Evolutionary conservation across 2,888 invertebrate species (phyloP).

Genomic region (Patella caerulea): DNA sequence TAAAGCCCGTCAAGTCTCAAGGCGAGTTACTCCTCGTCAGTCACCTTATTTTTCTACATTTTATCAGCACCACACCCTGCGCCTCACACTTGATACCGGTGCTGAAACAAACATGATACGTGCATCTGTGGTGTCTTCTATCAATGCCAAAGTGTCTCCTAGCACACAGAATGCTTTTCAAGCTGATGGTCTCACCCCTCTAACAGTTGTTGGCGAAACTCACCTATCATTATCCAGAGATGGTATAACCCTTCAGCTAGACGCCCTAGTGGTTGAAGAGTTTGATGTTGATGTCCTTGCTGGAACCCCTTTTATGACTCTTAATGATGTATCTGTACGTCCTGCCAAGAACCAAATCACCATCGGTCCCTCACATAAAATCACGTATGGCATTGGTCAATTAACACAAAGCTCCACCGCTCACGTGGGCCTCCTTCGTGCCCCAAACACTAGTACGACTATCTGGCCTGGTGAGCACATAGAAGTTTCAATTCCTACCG

Average conservation of each 20-base stretch:
- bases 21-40: no score
- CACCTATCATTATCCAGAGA: neutral
- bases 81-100: neutral
- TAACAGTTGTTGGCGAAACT: neutral
- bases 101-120: neutral
- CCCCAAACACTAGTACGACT: no score
- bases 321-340: neutral
- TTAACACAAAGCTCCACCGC: no score
- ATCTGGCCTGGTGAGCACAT: no score
- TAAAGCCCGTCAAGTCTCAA: no score
- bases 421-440: no score
- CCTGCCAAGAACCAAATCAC: conserved; percentile 14
- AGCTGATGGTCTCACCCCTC: conserved; percentile 1
- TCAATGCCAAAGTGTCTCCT: neutral
- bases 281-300: neutral
- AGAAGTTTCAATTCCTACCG: no score
- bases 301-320: neutral
- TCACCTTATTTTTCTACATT: neutral
- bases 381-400: neutral
- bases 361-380: conserved; percentile 22
- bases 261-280: neutral
- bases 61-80: neutral
- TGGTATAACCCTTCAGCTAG: neutral
- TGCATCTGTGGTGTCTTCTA: neutral
- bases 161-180: neutral